phyloP scores from a whole-genome alignment of 2,797 vertebrate genomes.

The Hapalemur alaotrensis region DNA sequence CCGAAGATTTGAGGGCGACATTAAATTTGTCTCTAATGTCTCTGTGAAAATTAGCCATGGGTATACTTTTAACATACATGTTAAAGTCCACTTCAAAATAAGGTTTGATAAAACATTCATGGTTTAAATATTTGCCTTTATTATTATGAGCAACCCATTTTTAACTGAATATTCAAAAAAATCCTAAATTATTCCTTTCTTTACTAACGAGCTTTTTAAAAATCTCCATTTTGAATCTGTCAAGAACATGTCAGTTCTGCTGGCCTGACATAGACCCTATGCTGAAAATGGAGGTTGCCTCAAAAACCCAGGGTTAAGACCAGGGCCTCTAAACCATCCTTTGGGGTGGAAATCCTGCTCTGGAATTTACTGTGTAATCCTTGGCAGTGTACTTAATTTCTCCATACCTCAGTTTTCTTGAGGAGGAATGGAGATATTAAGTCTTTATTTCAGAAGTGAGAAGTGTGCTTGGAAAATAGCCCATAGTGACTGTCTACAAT shows the following conservation, averaged over 20 bases:
- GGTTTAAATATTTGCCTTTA: not conserved
- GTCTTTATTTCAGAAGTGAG: not conserved
- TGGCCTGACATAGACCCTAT: not conserved
- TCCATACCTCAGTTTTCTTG: not conserved
- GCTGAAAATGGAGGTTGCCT: not conserved
- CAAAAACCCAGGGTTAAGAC: not conserved
- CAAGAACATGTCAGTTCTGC: not conserved
- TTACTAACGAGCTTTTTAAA: not conserved
- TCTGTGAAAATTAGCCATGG: not conserved
- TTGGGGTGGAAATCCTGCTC: not conserved
- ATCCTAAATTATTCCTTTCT: not conserved
- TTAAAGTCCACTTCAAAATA: conserved; percentile 36
- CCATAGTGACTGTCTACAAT: not conserved
- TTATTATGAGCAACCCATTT: not conserved
- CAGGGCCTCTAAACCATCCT: not conserved
- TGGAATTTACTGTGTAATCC: not conserved
- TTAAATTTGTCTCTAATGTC: not conserved
- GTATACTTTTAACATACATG: not conserved
- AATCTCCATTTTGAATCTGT: not conserved
- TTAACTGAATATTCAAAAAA: not conserved
- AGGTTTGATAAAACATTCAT: not conserved
- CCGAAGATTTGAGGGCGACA: not conserved
- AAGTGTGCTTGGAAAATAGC: not conserved
- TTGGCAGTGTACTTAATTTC: not conserved
- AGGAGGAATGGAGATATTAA: not conserved